phyloP scores from a whole-genome alignment of 2,888 invertebrate species.

The Apodemia duryi region DNA sequence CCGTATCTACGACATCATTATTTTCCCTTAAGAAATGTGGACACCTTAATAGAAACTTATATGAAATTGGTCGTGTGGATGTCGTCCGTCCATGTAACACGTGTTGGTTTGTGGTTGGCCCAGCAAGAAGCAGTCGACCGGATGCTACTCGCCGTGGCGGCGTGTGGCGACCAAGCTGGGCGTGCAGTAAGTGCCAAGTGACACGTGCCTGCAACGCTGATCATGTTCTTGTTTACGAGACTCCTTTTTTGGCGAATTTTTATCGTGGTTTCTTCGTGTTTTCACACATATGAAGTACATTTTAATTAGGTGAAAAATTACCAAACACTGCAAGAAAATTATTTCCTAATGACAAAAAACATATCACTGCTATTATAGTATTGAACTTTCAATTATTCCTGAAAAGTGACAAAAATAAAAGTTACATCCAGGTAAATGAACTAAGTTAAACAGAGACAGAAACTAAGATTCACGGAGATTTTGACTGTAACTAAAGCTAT shows the following conservation, averaged over 20 bases:
- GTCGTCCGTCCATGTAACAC: slow-evolving; percentile 16
- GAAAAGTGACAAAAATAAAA: too few species aligned
- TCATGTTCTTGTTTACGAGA: slow-evolving; percentile 16
- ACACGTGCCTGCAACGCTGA: slow-evolving; percentile 25
- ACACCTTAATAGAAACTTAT: neutral
- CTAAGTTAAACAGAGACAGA: too few species aligned
- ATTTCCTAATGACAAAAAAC: too few species aligned
- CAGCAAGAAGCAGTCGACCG: slow-evolving; percentile 84
- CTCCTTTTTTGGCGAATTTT: slow-evolving; percentile 28
- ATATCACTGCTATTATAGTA: too few species aligned
- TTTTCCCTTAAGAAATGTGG: neutral
- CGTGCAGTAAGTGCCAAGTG: slow-evolving; percentile 95
- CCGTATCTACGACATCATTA: too few species aligned
- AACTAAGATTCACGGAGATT: too few species aligned
- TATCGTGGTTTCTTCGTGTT: slow-evolving; percentile 16
- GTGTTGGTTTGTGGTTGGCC: slow-evolving; percentile 40
- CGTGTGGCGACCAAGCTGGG: slow-evolving; percentile 96
- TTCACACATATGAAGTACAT: neutral
- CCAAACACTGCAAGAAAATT: too few species aligned
- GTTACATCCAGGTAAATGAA: too few species aligned
- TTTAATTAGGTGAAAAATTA: too few species aligned
- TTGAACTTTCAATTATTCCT: too few species aligned
- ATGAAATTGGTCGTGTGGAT: slow-evolving; percentile 19
- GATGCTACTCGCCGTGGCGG: slow-evolving; percentile 95
- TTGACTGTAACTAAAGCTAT: too few species aligned